Percentiles rank a stretch among this genome's conserved stretches.
phyloP scores from a whole-genome alignment of 1,140 invertebrate species.

The Paracyclopina nana region DNA sequence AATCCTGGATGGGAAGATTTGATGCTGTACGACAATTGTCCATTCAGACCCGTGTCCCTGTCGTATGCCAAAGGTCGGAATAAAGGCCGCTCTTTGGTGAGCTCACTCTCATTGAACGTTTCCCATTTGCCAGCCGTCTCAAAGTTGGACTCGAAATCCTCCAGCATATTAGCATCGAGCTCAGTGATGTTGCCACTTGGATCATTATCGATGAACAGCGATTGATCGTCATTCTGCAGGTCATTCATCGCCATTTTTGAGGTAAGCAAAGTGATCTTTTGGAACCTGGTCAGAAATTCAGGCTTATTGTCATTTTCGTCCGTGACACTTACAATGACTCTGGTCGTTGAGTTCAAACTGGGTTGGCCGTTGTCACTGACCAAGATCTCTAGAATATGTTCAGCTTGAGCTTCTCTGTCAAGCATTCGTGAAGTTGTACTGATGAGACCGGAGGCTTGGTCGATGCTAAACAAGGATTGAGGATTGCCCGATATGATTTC shows the following conservation, averaged over 20 bases:
- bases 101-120: background rate
- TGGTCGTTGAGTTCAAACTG: slow-evolving; percentile 43
- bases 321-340: slow-evolving; percentile 52
- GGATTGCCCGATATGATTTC: slow-evolving; percentile 32
- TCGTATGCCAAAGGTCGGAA: slow-evolving; percentile 43
- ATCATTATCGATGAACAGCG: too few species aligned
- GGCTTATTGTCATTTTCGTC: slow-evolving; percentile 37
- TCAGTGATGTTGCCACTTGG: background rate
- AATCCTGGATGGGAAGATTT: slow-evolving; percentile 46
- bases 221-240: background rate
- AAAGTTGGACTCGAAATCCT: slow-evolving; percentile 8
- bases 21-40: slow-evolving; percentile 55
- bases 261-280: slow-evolving; percentile 54
- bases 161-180: slow-evolving; percentile 1
- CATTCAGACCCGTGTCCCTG: slow-evolving; percentile 55
- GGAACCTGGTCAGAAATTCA: slow-evolving; percentile 54
- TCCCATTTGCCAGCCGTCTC: background rate
- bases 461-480: slow-evolving; percentile 31
- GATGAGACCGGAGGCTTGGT: slow-evolving; percentile 45
- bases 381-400: slow-evolving; percentile 44
- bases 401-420: slow-evolving; percentile 57
- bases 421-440: slow-evolving; percentile 55
- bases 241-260: slow-evolving; percentile 30
- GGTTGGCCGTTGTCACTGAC: slow-evolving; percentile 57
- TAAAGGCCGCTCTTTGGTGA: slow-evolving; percentile 10